Base-by-base conservation (phyloP, 1,140 invertebrate genomes). In the Scaptomyza montana region DNA sequence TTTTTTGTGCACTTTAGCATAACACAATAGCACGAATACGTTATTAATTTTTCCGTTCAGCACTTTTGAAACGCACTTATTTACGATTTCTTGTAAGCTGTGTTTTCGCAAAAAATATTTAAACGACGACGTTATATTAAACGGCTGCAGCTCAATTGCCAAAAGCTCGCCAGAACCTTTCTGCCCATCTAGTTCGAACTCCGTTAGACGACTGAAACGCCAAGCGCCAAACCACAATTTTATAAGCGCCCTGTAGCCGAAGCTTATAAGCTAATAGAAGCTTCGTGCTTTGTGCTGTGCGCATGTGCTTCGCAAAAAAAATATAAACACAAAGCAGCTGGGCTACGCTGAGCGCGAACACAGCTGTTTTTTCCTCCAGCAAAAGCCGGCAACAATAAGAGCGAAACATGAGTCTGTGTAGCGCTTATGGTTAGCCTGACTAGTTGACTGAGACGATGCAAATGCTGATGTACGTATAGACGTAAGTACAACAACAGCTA, bases 281-380 rank as follows among this genome's bases (percentile, higher is more conserved):
- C 72, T 79, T 84, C 77, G 80, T 63, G 80, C 10, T 54, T 28
- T 56, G 63, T 47, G 67, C 21, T 62, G 16, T 65, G 82, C 82
- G 82, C 82, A 89, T 65, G 69, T 68, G 81, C 64, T 66, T 30
- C 43, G 30, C 16, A 49, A 43, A 79, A 81, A 72, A 86, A 86
- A 87, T 78, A 87, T 87, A 87, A 87, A 87, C 82, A 87, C 79
- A 82, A 87, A 87, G 82, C 82, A 87, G 82, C 82, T 87, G 82
- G 56, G 56, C 57, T 54, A 36, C 57, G 46, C 36, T 10, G 55
- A 64, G 63, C 21, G 45, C 51, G 61, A 46, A 36, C 82, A 87
- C 82, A 86, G 82, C 82, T 86, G 82, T 78, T 86, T 66, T 66
- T 61, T 64, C 16, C 39, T 25, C 2, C 12, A 65, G 33, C 65